These are phyloP conservation scores for Labeo catla DNA, from an alignment of 2,113 vertebrate species.

Conservation along the genomic window DNA sequence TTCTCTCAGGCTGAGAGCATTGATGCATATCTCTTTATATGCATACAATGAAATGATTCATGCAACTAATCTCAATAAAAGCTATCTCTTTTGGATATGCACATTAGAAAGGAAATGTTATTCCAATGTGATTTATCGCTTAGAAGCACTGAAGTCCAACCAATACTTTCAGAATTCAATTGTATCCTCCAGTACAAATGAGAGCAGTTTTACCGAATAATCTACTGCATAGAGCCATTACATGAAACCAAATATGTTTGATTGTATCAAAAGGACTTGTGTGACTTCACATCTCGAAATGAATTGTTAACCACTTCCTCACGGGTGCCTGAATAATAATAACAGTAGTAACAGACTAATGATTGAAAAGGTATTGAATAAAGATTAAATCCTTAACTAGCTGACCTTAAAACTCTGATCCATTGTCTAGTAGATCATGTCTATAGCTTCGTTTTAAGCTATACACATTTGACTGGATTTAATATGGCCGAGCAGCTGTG, in stretches of 20 bases:
- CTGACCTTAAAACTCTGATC: constrained; percentile 16
- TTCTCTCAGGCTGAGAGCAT: background rate
- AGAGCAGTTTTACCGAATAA: background rate
- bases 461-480: constrained; percentile 1
- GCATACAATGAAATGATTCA: constrained; percentile 3
- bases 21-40: constrained; percentile 21
- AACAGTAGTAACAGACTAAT: constrained; percentile 27
- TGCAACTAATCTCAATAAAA: constrained; percentile 32
- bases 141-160: background rate
- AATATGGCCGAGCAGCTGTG: constrained; percentile 58
- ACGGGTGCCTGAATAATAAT: background rate
- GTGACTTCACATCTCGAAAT: background rate
- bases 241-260: constrained; percentile 23
- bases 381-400: background rate
- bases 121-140: background rate
- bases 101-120: background rate
- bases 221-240: background rate
- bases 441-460: background rate
- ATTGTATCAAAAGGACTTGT: constrained; percentile 59
- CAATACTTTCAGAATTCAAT: background rate
- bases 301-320: background rate
- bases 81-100: background rate
- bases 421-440: background rate
- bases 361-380: constrained; percentile 7
- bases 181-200: background rate